Evolutionary conservation across 2,888 invertebrate genomes (phyloP).

Genomic region (Eristalinus aeneus): DNA sequence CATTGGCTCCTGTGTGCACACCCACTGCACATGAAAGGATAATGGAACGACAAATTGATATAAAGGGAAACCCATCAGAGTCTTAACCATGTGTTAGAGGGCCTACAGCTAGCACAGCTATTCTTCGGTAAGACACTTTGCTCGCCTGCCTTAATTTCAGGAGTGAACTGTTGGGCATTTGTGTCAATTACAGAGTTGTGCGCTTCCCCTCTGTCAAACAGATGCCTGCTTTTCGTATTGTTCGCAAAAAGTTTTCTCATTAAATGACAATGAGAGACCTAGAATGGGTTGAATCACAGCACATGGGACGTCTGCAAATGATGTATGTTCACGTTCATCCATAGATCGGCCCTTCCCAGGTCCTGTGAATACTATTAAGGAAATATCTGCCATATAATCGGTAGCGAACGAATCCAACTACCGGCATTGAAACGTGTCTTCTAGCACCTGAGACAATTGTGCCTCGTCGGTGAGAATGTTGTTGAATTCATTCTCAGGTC

Average conservation of each 20-base stretch:
- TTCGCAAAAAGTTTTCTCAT: conserved; percentile 42
- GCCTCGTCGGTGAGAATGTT: not conserved
- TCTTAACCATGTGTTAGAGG: not conserved
- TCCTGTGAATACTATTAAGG: conserved; percentile 16
- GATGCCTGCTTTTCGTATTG: not conserved
- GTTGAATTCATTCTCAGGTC: not conserved
- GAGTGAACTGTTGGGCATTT: conserved; percentile 37
- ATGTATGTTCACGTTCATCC: conserved; percentile 10
- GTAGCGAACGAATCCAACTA: not conserved
- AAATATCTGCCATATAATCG: not conserved
- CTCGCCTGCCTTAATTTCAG: not conserved
- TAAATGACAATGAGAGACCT: conserved; percentile 27
- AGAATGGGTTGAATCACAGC: not conserved
- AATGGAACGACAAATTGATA: conserved; percentile 5
- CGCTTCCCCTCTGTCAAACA: not conserved
- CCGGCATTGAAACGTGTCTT: not conserved
- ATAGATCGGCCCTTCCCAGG: not conserved
- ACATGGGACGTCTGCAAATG: conserved; percentile 25
- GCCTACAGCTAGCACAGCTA: not conserved
- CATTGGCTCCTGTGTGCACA: not conserved
- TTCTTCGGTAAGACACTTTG: not conserved
- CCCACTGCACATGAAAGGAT: not conserved
- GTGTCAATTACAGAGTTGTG: conserved; percentile 55
- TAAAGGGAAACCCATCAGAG: not conserved
- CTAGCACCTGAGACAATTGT: conserved; percentile 21